Conservation (phyloP, 2,888 invertebrate genomes). For the Drosophila robusta region DNA sequence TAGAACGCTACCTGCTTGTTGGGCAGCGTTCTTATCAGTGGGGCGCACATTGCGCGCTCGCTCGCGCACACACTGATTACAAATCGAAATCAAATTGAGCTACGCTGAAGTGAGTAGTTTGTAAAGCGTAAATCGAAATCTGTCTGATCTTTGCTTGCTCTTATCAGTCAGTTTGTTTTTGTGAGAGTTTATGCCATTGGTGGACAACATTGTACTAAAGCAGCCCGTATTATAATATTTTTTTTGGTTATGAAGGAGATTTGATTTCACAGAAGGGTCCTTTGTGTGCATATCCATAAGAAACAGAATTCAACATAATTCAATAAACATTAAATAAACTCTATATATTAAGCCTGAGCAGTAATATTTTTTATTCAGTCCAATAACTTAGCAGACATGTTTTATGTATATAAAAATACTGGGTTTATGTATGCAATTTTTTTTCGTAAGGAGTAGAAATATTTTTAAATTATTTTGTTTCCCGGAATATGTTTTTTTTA, state of each 20-base stretch:
- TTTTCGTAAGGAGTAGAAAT: too few relatives aligned
- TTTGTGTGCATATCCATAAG: neutral
- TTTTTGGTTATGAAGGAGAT: neutral
- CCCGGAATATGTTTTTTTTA: too few relatives aligned
- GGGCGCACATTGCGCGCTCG: slow-evolving; percentile 23
- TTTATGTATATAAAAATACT: neutral
- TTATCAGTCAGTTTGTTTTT: slow-evolving; percentile 32
- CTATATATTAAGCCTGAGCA: too few relatives aligned
- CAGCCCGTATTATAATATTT: neutral
- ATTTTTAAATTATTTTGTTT: too few relatives aligned
- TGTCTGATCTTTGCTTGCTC: slow-evolving; percentile 30
- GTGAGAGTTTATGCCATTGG: slow-evolving; percentile 5
- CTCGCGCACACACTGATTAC: slow-evolving; percentile 38
- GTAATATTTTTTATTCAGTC: too few relatives aligned
- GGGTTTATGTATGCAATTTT: too few relatives aligned
- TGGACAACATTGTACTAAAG: neutral
- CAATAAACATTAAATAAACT: too few relatives aligned
- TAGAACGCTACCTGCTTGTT: slow-evolving; percentile 34
- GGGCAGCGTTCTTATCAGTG: slow-evolving; percentile 38
- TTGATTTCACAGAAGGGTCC: neutral
- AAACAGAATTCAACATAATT: too few relatives aligned
- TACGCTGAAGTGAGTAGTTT: neutral
- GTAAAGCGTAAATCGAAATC: slow-evolving; percentile 23
- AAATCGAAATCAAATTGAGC: slow-evolving; percentile 27
- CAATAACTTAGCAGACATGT: too few relatives aligned